Conservation (phyloP, 2,888 invertebrate species). For the Meandrusa payeni region DNA sequence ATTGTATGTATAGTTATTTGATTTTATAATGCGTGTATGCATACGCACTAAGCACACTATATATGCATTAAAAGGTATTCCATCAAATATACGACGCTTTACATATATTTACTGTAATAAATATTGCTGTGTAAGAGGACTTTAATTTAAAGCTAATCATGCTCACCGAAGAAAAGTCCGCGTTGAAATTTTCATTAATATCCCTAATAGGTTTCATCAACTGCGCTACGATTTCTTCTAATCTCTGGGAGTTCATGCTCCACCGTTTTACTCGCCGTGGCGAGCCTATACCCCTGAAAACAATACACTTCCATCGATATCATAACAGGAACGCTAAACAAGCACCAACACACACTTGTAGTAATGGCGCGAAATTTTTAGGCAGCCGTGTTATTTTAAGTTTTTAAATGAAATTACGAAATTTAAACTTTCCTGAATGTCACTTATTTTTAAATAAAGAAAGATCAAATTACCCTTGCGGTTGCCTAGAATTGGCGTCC, state of each 20-base stretch:
- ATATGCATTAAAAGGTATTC: too few species aligned
- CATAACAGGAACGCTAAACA: slow-evolving; percentile 56
- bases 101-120: too few species aligned
- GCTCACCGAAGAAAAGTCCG: slow-evolving; percentile 68
- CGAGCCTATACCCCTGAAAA: slow-evolving; percentile 58
- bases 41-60: too few species aligned
- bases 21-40: too few species aligned
- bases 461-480: slow-evolving; percentile 48
- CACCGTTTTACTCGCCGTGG: slow-evolving; percentile 61
- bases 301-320: slow-evolving; percentile 55
- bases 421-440: slow-evolving; percentile 23
- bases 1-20: too few species aligned
- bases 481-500: slow-evolving; percentile 62
- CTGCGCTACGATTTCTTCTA: slow-evolving; percentile 70
- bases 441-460: slow-evolving; percentile 11
- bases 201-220: slow-evolving; percentile 69
- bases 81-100: too few species aligned
- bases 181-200: slow-evolving; percentile 65
- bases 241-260: slow-evolving; percentile 70
- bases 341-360: slow-evolving; percentile 40
- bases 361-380: slow-evolving; percentile 71
- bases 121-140: too few species aligned
- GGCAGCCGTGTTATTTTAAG: slow-evolving; percentile 57
- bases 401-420: slow-evolving; percentile 37
- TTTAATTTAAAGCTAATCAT: not conserved